These are phyloP conservation scores for Betta splendens DNA, from an alignment of 2,797 vertebrate genomes.

Conservation along the genomic window DNA sequence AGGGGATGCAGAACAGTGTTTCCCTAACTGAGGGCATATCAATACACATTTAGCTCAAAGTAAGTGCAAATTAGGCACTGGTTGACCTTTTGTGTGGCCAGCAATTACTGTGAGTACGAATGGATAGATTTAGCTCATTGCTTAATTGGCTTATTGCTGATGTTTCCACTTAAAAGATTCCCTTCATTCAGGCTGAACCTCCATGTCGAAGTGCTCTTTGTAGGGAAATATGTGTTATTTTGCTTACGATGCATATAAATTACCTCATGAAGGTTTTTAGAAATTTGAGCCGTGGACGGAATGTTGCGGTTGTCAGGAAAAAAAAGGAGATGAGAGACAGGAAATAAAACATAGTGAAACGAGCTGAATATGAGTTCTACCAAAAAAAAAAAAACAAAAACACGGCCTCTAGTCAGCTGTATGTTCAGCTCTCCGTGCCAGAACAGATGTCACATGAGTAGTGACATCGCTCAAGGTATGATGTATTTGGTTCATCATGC, in stretches of 20 bases:
- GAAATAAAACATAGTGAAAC: constrained; percentile 3
- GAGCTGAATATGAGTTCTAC: constrained; percentile 3
- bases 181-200: background rate
- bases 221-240: background rate
- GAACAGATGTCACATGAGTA: constrained; percentile 67
- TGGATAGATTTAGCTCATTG: constrained; percentile 6
- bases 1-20: constrained; percentile 7
- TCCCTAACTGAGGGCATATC: constrained; percentile 28
- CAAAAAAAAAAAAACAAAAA: constrained; percentile 29
- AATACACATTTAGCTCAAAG: constrained; percentile 15
- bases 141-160: constrained; percentile 9
- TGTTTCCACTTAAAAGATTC: constrained; percentile 1
- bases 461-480: constrained; percentile 65
- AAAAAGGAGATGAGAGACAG: background rate
- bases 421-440: constrained; percentile 40
- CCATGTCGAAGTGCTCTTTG: background rate
- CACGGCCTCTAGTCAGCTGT: constrained; percentile 33
- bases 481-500: constrained; percentile 67
- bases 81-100: constrained; percentile 7
- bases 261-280: background rate
- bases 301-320: background rate
- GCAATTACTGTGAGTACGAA: constrained; percentile 1
- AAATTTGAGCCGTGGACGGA: background rate
- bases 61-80: constrained; percentile 2
- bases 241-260: background rate